Evolutionary conservation across 1,140 invertebrate species (phyloP).

Genomic region (Colletes gigas): DNA sequence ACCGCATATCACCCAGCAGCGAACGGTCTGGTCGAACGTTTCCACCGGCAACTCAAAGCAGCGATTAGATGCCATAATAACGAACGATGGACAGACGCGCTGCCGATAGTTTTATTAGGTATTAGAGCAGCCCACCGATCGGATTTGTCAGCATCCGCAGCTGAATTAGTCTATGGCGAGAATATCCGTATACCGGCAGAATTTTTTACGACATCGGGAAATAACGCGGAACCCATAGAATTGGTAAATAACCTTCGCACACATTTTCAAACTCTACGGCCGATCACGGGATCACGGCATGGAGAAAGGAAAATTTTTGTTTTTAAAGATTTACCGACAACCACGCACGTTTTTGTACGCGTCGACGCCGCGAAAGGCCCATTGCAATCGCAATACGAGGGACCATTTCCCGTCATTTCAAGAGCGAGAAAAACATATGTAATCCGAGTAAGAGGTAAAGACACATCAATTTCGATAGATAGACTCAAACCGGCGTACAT

Average conservation of each 20-base stretch:
- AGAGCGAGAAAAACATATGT: neutral
- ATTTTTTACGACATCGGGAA: too few relatives aligned
- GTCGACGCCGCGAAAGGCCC: constrained; percentile 25
- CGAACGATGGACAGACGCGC: too few relatives aligned
- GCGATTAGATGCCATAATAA: too few relatives aligned
- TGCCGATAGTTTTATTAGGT: neutral
- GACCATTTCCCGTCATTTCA: too few relatives aligned
- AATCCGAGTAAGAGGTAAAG: neutral
- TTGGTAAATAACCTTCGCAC: too few relatives aligned
- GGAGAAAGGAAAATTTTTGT: constrained; percentile 42
- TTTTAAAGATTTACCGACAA: constrained; percentile 42
- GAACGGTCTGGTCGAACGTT: constrained; percentile 13
- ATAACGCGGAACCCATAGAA: too few relatives aligned
- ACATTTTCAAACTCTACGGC: too few relatives aligned
- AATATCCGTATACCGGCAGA: too few relatives aligned
- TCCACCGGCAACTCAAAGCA: constrained; percentile 6
- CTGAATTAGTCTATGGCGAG: too few relatives aligned
- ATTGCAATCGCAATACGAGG: too few relatives aligned
- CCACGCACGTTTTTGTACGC: constrained; percentile 57
- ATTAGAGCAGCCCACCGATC: neutral
- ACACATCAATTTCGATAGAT: neutral
- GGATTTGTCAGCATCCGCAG: too few relatives aligned
- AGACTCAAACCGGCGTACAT: neutral
- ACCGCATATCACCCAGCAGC: constrained; percentile 7
- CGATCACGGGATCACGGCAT: constrained; percentile 13